These are phyloP conservation scores for Mesocentrotus franciscanus DNA, from an alignment of 53 echinoderm and acorn worm species.

Conservation along the genomic window DNA sequence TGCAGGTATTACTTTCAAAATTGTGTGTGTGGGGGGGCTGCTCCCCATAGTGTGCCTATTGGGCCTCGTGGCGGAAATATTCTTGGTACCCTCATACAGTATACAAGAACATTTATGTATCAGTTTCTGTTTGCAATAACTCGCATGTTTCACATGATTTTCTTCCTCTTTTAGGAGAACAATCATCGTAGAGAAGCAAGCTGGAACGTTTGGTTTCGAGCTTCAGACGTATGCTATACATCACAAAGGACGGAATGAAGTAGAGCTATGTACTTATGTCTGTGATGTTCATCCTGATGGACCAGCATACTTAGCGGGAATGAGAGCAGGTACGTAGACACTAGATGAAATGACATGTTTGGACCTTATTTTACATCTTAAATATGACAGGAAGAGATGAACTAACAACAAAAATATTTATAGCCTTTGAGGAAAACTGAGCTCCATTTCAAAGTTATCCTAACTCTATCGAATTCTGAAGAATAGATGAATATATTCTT, in stretches of 20 bases:
- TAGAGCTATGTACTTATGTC: slow-evolving; percentile 90
- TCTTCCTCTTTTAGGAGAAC: slow-evolving; percentile 76
- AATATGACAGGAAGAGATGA: too few relatives aligned
- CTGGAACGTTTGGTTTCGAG: slow-evolving; percentile 90
- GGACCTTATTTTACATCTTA: neutral
- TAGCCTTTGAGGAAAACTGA: too few relatives aligned
- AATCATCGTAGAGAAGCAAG: slow-evolving; percentile 82
- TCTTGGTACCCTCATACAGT: neutral
- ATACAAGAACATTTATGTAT: neutral
- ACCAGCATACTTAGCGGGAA: slow-evolving; percentile 86
- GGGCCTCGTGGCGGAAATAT: too few relatives aligned
- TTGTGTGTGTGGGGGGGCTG: too few relatives aligned
- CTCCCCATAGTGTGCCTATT: too few relatives aligned
- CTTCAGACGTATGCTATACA: slow-evolving; percentile 93
- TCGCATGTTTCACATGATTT: neutral
- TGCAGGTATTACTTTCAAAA: too few relatives aligned
- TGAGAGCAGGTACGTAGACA: slow-evolving; percentile 80
- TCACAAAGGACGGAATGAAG: slow-evolving; percentile 79
- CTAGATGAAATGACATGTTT: neutral
- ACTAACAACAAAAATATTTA: too few relatives aligned
- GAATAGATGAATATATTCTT: too few relatives aligned
- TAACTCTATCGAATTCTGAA: too few relatives aligned
- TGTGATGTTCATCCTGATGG: slow-evolving; percentile 85
- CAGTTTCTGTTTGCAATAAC: neutral
- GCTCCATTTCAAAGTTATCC: too few relatives aligned